These are phyloP conservation scores for Scaptodrosophila latifasciaeformis DNA, from an alignment of 2,888 invertebrate species.

Conservation along the genomic window DNA sequence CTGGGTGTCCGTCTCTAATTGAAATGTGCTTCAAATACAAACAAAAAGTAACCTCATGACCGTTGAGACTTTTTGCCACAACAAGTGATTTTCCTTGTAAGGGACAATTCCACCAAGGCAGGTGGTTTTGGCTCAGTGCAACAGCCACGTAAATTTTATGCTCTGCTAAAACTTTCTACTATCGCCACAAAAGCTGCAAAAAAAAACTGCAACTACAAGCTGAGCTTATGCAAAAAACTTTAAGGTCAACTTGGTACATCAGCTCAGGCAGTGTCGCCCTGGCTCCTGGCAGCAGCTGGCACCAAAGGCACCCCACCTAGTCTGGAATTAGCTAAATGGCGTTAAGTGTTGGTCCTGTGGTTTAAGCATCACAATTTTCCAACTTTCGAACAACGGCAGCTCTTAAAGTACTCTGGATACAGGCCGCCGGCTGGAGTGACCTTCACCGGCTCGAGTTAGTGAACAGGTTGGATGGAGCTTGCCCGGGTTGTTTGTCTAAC, in stretches of 20 bases:
- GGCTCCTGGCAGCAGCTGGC: conserved; percentile 14
- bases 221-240: conserved; percentile 30
- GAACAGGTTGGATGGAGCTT: conserved; percentile 21
- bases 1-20: conserved; percentile 36
- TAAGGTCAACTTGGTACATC: conserved; percentile 42
- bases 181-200: not conserved
- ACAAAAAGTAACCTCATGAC: conserved; percentile 4
- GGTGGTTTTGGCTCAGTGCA: conserved; percentile 6
- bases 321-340: conserved; percentile 45
- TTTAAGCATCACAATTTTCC: conserved; percentile 40
- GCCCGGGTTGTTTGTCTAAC: conserved; percentile 10
- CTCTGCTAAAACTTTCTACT: conserved; percentile 23
- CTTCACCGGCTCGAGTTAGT: conserved; percentile 58
- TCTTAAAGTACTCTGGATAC: conserved; percentile 5
- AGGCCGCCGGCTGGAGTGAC: conserved; percentile 28
- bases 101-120: too few relatives aligned
- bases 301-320: conserved; percentile 4
- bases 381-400: conserved; percentile 25
- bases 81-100: too few relatives aligned
- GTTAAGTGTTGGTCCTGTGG: conserved; percentile 37
- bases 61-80: conserved; percentile 6
- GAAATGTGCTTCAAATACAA: conserved; percentile 32
- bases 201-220: not conserved
- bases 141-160: conserved; percentile 33
- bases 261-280: not conserved